Evolutionary conservation across 2,113 vertebrate species (phyloP).

Genomic region (Oreochromis tanganicae): DNA sequence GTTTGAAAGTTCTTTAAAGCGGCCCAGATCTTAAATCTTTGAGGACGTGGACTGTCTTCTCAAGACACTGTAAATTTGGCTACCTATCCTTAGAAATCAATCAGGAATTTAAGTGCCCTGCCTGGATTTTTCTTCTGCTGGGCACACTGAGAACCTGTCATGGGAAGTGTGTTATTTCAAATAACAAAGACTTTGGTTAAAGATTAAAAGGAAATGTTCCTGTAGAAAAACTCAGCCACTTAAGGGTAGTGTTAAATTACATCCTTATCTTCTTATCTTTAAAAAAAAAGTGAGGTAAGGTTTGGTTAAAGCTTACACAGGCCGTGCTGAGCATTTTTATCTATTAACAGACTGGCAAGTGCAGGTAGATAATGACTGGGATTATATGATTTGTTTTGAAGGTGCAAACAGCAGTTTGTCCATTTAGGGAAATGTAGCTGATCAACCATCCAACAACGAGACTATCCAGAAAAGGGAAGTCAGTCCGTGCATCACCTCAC

Average conservation of each 20-base stretch:
- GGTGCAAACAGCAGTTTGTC: background rate
- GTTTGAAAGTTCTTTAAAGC: background rate
- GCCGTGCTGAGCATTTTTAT: slow-evolving; percentile 24
- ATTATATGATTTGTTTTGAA: background rate
- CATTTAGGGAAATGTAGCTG: background rate
- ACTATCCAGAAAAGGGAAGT: background rate
- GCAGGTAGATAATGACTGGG: background rate
- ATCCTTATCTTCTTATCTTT: slow-evolving; percentile 54
- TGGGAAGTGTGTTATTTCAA: slow-evolving; percentile 54
- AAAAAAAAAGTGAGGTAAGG: background rate
- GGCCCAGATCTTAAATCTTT: background rate
- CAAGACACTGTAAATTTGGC: background rate
- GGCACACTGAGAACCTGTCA: slow-evolving; percentile 24
- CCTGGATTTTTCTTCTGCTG: background rate
- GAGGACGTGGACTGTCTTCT: background rate
- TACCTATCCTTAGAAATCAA: background rate
- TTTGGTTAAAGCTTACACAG: slow-evolving; percentile 40
- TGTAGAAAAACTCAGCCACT: slow-evolving; percentile 27
- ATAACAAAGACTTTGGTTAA: slow-evolving; percentile 62
- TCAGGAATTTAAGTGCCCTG: background rate
- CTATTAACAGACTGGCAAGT: background rate
- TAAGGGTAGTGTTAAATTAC: slow-evolving; percentile 52
- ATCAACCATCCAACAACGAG: background rate
- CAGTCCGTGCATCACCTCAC: background rate
- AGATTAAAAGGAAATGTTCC: slow-evolving; percentile 66